A percentile compares a stretch with the other conserved stretches of the same genome.
Evolutionary conservation across 2,888 invertebrate genomes (phyloP).

Genomic region (Agrochola litura): DNA sequence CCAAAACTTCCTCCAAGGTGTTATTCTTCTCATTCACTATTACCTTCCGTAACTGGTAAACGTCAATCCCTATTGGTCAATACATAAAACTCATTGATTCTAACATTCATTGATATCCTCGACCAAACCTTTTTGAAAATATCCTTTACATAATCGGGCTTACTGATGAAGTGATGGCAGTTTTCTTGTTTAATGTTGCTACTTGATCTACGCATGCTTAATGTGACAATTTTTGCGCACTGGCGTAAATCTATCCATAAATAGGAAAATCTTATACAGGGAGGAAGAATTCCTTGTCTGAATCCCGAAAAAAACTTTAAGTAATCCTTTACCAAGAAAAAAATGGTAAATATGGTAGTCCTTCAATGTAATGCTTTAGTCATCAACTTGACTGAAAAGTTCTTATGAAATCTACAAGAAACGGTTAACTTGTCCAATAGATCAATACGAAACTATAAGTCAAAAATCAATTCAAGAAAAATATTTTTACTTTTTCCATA

Average conservation of each 20-base stretch:
- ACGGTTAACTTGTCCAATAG: neutral
- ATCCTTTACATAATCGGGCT: conserved; percentile 38
- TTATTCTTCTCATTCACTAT: conserved; percentile 5
- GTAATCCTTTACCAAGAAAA: neutral
- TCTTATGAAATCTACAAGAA: neutral
- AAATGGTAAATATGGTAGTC: conserved; percentile 5
- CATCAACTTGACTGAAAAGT: neutral
- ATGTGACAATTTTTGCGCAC: conserved; percentile 58
- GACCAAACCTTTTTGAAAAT: conserved; percentile 2
- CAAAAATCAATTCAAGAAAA: neutral
- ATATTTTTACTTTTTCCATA: neutral
- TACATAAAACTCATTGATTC: conserved; percentile 6
- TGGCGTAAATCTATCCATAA: conserved; percentile 25
- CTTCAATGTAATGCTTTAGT: conserved; percentile 9
- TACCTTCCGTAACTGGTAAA: neutral
- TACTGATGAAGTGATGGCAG: neutral
- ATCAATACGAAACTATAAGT: conserved; percentile 29
- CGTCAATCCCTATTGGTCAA: conserved; percentile 1
- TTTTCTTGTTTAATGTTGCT: conserved; percentile 3
- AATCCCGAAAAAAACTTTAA: neutral
- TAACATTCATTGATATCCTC: conserved; percentile 26
- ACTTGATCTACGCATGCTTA: conserved; percentile 55
- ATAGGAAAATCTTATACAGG: neutral
- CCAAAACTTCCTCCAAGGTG: neutral
- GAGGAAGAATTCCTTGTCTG: neutral